Evolutionary conservation across 2,888 invertebrate genomes (phyloP).

Genomic region (Acleris literana): DNA sequence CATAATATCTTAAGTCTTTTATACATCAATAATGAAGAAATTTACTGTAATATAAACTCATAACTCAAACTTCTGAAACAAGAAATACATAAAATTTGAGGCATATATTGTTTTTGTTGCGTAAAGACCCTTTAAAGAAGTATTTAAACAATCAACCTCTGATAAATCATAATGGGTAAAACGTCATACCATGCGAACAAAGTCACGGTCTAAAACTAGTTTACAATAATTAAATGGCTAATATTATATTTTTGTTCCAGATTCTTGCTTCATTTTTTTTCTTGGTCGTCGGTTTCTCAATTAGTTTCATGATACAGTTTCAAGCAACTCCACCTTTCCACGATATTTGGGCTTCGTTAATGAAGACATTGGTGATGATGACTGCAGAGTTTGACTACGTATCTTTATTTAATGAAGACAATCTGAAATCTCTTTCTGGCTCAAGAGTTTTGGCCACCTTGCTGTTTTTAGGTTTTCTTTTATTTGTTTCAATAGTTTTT

Average conservation of each 20-base stretch:
- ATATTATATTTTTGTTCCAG: constrained; percentile 4
- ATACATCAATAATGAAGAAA: too few species aligned
- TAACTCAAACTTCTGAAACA: too few species aligned
- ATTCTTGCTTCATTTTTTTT: constrained; percentile 8
- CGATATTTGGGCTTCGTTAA: constrained; percentile 51
- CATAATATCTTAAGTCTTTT: too few species aligned
- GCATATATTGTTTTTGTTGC: too few species aligned
- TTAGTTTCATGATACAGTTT: constrained; percentile 60
- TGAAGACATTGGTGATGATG: constrained; percentile 65
- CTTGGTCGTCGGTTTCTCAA: constrained; percentile 60
- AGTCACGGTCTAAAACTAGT: too few species aligned
- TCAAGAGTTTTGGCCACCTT: neutral
- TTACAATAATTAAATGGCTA: too few species aligned
- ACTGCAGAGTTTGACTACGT: constrained; percentile 63
- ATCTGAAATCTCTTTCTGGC: neutral
- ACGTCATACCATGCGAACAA: too few species aligned
- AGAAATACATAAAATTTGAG: too few species aligned
- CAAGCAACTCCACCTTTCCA: constrained; percentile 49
- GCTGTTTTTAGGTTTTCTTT: constrained; percentile 45
- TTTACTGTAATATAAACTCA: too few species aligned
- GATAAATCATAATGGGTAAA: too few species aligned
- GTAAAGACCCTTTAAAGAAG: too few species aligned
- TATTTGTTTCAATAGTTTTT: constrained; percentile 59
- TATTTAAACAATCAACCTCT: too few species aligned
- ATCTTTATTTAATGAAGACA: constrained; percentile 39